Evolutionary conservation across 2,797 vertebrate genomes (phyloP).

Genomic region (Eulemur albifrons): DNA sequence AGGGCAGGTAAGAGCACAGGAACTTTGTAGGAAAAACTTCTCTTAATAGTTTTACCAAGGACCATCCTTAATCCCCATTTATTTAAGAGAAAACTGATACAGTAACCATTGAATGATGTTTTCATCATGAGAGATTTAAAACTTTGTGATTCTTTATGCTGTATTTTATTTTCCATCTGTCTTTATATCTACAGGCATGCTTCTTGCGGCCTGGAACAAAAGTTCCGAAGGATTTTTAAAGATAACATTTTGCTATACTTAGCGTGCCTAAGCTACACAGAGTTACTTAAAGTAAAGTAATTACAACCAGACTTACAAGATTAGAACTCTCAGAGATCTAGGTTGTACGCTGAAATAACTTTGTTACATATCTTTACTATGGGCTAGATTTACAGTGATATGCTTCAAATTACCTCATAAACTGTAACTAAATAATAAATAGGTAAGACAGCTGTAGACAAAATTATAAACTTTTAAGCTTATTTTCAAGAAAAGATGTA

Average conservation of each 20-base stretch:
- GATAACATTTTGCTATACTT: neutral
- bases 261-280: neutral
- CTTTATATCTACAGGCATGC: neutral
- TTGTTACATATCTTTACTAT: neutral
- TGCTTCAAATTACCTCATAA: neutral
- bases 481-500: neutral
- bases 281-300: conserved; percentile 4
- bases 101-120: neutral
- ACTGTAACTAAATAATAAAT: neutral
- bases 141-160: neutral
- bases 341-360: conserved; percentile 32
- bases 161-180: neutral
- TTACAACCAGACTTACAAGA: neutral
- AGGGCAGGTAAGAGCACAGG: neutral
- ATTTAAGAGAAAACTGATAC: conserved; percentile 18
- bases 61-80: conserved; percentile 1
- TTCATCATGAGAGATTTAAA: conserved; percentile 2
- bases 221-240: conserved; percentile 7
- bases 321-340: neutral
- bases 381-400: conserved; percentile 5
- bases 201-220: neutral
- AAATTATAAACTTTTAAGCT: neutral
- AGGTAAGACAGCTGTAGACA: neutral
- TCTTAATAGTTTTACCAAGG: conserved; percentile 4
- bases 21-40: neutral